Base-by-base conservation (phyloP, 2,888 invertebrate genomes). In the Elegia similella region DNA sequence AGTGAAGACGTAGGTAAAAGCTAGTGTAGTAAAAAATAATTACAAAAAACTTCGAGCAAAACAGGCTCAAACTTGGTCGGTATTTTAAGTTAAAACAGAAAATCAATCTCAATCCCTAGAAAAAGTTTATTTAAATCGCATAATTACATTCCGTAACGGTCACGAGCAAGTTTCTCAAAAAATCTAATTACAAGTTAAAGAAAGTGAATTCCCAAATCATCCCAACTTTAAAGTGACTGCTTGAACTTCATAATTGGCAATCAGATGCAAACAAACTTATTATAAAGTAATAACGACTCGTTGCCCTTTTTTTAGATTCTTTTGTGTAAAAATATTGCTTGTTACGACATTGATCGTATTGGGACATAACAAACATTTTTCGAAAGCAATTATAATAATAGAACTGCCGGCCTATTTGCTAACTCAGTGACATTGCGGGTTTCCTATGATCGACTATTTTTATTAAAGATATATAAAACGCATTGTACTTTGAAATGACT, bases 201-300 rank as follows among this genome's bases (percentile, higher is more conserved):
- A 44, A 54, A 44, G 32, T 55, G 54, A 55, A 44, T 55, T 55
- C 32, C 29, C 54, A 44, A 55, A 55, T 55, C 32, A 44, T 44
- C 54, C 15, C 15, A 55, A 44, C 44, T 55, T 43, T 17, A 30
- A 44, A 55, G 44, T 46, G 54, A 44, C 32, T 17, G 44, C 34
- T 44, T 55, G 30, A 55, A 55, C 44, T 55, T 34, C 34, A n/a
- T 55, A 55, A 55, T 55, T 55, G 54, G 44, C 54, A 55, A 55
- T 55, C 54, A 55, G 34, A 55, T 44, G 54, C 15, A 46, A 55
- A 55, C 54, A 44, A 55, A 55, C 44, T 55, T 42, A 53, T 53
- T 55, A 44, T 32, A n/a, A 55, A 55, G 54, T 55, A 44, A 44
- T 34, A 55, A 53, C 43, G 42, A 43, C 29, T 29, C 29, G 42